These are phyloP conservation scores for Ictalurus punctatus DNA, from an alignment of 2,113 vertebrate genomes.

Conservation along the genomic window DNA sequence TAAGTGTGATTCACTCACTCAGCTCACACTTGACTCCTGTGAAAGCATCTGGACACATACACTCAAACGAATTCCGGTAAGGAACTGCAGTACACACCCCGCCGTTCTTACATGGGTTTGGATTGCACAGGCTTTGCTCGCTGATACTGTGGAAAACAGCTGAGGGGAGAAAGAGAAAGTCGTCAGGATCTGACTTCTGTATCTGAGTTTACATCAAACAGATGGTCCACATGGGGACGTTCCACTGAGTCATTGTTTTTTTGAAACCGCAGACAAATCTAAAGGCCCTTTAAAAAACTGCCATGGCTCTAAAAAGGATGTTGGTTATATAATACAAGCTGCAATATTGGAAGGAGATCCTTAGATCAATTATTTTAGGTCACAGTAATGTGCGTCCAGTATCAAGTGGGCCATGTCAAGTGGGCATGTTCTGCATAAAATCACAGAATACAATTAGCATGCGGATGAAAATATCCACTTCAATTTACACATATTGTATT, in stretches of 20 bases:
- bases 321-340: background rate
- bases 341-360: background rate
- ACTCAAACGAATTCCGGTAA: slow-evolving; percentile 64
- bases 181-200: background rate
- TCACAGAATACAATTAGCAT: background rate
- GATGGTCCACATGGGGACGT: background rate
- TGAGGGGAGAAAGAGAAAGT: slow-evolving; percentile 13
- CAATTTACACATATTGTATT: background rate
- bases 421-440: background rate
- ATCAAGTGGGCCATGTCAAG: background rate
- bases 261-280: background rate
- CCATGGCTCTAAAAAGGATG: background rate
- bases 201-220: background rate
- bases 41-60: slow-evolving; percentile 78
- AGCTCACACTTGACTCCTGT: slow-evolving; percentile 77
- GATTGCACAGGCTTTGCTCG: slow-evolving; percentile 67
- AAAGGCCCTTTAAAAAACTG: background rate
- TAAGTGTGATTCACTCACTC: slow-evolving; percentile 69
- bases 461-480: background rate
- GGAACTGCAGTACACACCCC: slow-evolving; percentile 74
- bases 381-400: background rate
- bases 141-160: slow-evolving; percentile 18
- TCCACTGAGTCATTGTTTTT: background rate
- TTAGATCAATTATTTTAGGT: background rate
- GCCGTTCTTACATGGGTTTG: slow-evolving; percentile 79